A percentile compares a stretch with the other conserved stretches of the same genome.
phyloP scores from a whole-genome alignment of 2,888 invertebrate species.

The Lacanobia oleracea region DNA sequence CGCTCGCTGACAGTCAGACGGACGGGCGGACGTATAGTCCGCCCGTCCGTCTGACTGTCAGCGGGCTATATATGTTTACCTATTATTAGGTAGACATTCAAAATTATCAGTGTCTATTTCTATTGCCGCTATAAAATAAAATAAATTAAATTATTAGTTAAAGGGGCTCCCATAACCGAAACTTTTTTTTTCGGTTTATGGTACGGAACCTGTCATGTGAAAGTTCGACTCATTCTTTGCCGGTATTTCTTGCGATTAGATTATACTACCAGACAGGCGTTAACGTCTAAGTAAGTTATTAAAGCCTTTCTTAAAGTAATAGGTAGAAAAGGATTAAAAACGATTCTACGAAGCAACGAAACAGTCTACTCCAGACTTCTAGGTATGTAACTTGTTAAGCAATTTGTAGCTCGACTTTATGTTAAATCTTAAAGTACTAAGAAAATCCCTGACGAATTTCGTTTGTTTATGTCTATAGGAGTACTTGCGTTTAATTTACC shows the following conservation, averaged over 20 bases:
- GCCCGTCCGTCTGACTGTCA: too few species aligned
- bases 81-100: too few species aligned
- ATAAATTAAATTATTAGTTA: too few species aligned
- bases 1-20: too few species aligned
- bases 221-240: too few species aligned
- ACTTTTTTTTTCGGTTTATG: too few species aligned
- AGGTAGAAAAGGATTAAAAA: background rate
- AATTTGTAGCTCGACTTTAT: slow-evolving; percentile 27
- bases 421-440: slow-evolving; percentile 25
- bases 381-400: slow-evolving; percentile 5
- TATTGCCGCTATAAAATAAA: too few species aligned
- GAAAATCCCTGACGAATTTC: slow-evolving; percentile 18
- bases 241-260: background rate
- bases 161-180: too few species aligned
- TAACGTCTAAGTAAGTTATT: background rate
- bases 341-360: slow-evolving; percentile 7
- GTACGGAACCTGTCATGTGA: too few species aligned
- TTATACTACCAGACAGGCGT: background rate
- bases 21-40: too few species aligned
- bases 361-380: background rate
- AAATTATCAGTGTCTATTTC: too few species aligned
- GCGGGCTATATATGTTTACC: too few species aligned
- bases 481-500: slow-evolving; percentile 49
- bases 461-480: slow-evolving; percentile 42
- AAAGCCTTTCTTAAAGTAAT: background rate